These are phyloP conservation scores for Chromoteleia sp. DNA, from an alignment of 2,888 invertebrate species.

Conservation along the genomic window DNA sequence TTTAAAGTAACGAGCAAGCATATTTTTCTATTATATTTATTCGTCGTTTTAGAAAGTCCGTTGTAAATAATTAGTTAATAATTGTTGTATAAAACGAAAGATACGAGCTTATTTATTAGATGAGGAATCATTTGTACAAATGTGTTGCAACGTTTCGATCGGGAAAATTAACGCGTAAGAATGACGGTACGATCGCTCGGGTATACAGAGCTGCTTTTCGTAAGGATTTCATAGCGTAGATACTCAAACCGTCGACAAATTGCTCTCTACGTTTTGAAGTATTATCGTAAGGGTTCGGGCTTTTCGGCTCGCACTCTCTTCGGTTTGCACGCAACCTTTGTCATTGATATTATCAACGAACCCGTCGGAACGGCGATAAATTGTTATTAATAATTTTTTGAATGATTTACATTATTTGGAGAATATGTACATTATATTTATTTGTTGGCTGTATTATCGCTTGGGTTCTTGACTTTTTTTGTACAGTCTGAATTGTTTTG, in stretches of 20 bases:
- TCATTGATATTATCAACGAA: slow-evolving; percentile 36
- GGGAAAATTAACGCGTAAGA: slow-evolving; percentile 10
- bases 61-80: slow-evolving; percentile 64
- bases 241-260: slow-evolving; percentile 57
- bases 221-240: slow-evolving; percentile 59
- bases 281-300: slow-evolving; percentile 50
- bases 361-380: slow-evolving; percentile 49
- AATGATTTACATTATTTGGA: slow-evolving; percentile 38
- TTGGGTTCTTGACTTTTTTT: slow-evolving; percentile 22
- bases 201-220: slow-evolving; percentile 16
- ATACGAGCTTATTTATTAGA: slow-evolving; percentile 59
- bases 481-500: slow-evolving; percentile 21
- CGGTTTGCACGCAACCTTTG: slow-evolving; percentile 15
- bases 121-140: slow-evolving; percentile 47
- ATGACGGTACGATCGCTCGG: slow-evolving; percentile 31
- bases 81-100: slow-evolving; percentile 50
- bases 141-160: slow-evolving; percentile 23
- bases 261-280: slow-evolving; percentile 72
- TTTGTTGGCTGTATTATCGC: slow-evolving; percentile 40
- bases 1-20: slow-evolving; percentile 12
- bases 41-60: slow-evolving; percentile 29
- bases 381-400: slow-evolving; percentile 58
- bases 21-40: slow-evolving; percentile 62
- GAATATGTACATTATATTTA: slow-evolving; percentile 45
- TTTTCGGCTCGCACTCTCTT: background rate